Evolutionary conservation across 2,888 invertebrate genomes (phyloP), one percentile per base, ranked within the genome.

Genomic region (Tribolium freemani): DNA sequence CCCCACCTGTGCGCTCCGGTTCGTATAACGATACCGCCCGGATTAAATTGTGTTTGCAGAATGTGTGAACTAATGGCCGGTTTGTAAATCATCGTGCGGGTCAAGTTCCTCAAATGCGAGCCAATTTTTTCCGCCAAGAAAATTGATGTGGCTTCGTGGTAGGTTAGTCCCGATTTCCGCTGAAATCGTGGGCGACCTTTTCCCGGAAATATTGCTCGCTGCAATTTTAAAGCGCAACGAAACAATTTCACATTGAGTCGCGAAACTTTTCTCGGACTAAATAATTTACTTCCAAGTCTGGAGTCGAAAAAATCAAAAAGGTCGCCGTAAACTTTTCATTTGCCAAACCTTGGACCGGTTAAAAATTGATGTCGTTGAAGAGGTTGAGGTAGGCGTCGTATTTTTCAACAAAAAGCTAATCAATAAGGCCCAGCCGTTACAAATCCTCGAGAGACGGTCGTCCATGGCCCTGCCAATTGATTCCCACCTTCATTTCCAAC

Each of bases 1-100:
- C 69, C 46, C 69, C 69, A 69, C 69, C 69, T 69, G 68, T 57
- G 69, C 56, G 45, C 58, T 58, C 44, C 48, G 51, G n/a, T 5
- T 26, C 63, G 11, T 6, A 61, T 63, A 63, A 63, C 38, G 60
- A 60, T 60, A 60, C 26, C 60, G 51, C 48, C 53, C 44, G 60
- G 60, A 31, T 69, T 44, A 60, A 60, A 60, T 69, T 58, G 68
- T 68, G 58, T 68, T 60, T 53, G 69, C 69, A 11, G 11, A 16
- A 58, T 48, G 58, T 46, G 68, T 11, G 57, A 57, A 60, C 53
- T 69, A 69, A 69, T 69, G 60, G 69, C 20, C 31, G 21, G 13
- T 21, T 45, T 16, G 53, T 69, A 69, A 69, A 69, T 69, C 69
- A 69, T 60, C 60, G 26, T 31, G 48, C 68, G 31, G 66, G 57